Conservation (phyloP, 1,140 invertebrate species). For the Drosophila grimshawi region DNA sequence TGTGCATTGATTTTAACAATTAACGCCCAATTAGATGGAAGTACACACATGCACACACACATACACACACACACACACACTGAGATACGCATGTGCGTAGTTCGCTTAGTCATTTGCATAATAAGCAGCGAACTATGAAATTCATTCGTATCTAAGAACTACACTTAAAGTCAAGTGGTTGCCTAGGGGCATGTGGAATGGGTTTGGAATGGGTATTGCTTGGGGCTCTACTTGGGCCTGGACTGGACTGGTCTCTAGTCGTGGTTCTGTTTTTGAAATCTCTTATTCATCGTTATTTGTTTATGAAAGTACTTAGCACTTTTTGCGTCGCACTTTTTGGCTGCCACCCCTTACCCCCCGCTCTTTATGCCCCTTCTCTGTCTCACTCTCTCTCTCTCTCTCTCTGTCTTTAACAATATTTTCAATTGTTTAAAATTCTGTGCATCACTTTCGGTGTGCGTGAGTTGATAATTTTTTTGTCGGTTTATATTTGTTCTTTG, state of each 20-base stretch:
- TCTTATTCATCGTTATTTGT: constrained; percentile 67
- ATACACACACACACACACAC: background rate
- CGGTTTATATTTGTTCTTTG: constrained; percentile 35
- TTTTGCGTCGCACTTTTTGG: constrained; percentile 43
- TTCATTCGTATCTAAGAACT: constrained; percentile 15
- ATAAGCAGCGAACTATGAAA: constrained; percentile 5
- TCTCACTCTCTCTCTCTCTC: background rate
- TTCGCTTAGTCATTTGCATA: constrained; percentile 34
- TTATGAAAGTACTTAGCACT: constrained; percentile 75
- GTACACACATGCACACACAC: constrained; percentile 1
- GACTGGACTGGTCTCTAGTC: background rate
- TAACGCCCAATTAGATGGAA: constrained; percentile 66
- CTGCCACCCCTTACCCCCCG: background rate
- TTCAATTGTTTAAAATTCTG: constrained; percentile 72
- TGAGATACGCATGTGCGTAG: background rate
- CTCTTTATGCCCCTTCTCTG: background rate
- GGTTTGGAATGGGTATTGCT: background rate
- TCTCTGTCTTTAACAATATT: constrained; percentile 17
- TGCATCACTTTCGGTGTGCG: constrained; percentile 53
- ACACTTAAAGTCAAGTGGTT: constrained; percentile 71
- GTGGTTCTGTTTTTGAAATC: constrained; percentile 4
- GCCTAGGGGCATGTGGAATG: constrained; percentile 9
- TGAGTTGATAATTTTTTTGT: constrained; percentile 49
- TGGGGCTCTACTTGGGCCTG: background rate
- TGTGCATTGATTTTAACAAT: constrained; percentile 71